Base-by-base conservation (phyloP, 2,797 vertebrate species). In the Manis javanica region DNA sequence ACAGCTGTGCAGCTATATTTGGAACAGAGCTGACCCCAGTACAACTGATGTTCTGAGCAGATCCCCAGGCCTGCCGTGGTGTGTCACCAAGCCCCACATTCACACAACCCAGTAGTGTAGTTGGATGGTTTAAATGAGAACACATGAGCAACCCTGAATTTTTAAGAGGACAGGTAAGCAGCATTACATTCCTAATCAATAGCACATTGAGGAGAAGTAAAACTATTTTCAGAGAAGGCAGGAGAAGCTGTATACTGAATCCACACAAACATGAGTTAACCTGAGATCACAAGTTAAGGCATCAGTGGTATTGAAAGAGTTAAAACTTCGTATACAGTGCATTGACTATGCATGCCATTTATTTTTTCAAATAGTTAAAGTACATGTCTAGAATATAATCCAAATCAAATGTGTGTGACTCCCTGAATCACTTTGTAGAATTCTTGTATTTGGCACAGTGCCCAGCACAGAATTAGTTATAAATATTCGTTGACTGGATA, bases 351-450 rank as follows among this genome's bases (percentile, higher is more conserved):
- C 51, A 14, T 26, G 16, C 4, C 31, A 42, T 55, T 82, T 90
- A 90, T 74, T 53, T 64, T 79, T 75, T 59, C 64, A 77, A 63
- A 78, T 9, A 74, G 39, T 61, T 92, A 57, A 85, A 77, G 7
- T 77, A 24, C 51, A 92, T 21, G 29, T 79, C 26, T 34, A 42
- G 64, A 94, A 63, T 49, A 96, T 87, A 95, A 92, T 85, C 85
- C 37, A 90, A 49, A 78, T 84, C 34, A 68, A 90, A 94, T 5
- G n/a, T 39, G 14, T 77, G 34, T 75, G 26, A 55, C 29, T 96
- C 51, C 34, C 21, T 78, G 51, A 93, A 96, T 34, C 42, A 63
- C 34, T 74, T 29, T 55, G 24, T 72, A 92, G 66, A 94, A 84
- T 85, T 75, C 21, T 77, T 46, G 24, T 72, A 64, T 37, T n/a